Conservation (phyloP, 2,113 vertebrate genomes). For the Hippocampus comes region DNA sequence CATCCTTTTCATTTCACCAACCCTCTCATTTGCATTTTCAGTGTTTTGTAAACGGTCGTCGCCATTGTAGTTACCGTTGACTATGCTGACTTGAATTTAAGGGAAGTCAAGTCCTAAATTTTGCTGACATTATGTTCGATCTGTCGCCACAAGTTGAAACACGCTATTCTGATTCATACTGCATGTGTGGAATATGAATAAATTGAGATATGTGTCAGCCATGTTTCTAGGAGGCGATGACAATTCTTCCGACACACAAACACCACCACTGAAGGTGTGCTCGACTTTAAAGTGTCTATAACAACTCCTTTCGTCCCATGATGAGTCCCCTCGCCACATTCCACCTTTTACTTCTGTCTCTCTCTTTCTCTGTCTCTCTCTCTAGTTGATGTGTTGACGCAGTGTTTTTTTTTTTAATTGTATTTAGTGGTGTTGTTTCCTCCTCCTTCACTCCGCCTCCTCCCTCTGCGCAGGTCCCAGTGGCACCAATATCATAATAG, state of each 20-base stretch:
- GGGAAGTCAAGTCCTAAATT: no score
- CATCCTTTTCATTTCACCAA: constrained; percentile 27
- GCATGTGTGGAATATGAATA: no score
- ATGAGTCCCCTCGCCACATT: constrained; percentile 27
- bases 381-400: constrained; percentile 63
- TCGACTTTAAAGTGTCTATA: constrained; percentile 5
- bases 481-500: constrained; percentile 98
- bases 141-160: no score
- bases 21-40: constrained; percentile 24
- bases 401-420: constrained; percentile 29
- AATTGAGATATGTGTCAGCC: no score
- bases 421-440: constrained; percentile 67
- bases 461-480: constrained; percentile 88
- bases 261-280: no score
- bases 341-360: constrained; percentile 37
- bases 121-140: no score
- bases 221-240: no score
- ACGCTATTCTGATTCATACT: no score
- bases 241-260: no score
- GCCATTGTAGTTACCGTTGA: not conserved
- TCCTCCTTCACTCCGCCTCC: constrained; percentile 51
- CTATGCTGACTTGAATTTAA: no score
- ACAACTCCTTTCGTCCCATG: constrained; percentile 18
- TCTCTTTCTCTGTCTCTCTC: constrained; percentile 37
- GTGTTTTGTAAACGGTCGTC: no score